A percentile compares a stretch with the other conserved stretches of the same genome.
These are phyloP conservation scores for Gisinianus flammeolus DNA, from an alignment of 2,888 invertebrate genomes.

Conservation along the genomic window DNA sequence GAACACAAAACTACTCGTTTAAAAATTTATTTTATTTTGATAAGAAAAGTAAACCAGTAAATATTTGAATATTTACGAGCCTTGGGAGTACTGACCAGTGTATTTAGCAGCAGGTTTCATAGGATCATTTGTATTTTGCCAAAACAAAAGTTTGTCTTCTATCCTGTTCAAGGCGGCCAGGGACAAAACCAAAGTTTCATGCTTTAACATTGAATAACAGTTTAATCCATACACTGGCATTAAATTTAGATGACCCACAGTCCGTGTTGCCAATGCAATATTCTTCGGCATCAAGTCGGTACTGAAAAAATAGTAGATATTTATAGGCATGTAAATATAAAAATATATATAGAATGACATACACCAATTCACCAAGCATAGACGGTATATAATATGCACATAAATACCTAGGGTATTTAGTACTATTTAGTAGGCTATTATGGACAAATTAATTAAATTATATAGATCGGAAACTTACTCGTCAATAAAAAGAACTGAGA, in stretches of 20 bases:
- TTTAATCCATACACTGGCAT: slow-evolving; percentile 95
- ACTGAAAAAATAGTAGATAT: slow-evolving; percentile 66
- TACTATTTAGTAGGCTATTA: too few relatives aligned
- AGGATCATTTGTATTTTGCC: slow-evolving; percentile 68
- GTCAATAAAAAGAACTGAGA: slow-evolving; percentile 91
- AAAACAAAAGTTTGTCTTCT: slow-evolving; percentile 76
- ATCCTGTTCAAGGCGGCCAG: slow-evolving; percentile 81
- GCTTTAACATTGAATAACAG: slow-evolving; percentile 95
- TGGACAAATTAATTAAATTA: too few relatives aligned
- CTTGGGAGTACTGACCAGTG: slow-evolving; percentile 14
- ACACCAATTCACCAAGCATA: not conserved
- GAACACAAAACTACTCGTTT: too few relatives aligned
- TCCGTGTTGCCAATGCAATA: slow-evolving; percentile 80
- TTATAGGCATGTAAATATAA: not conserved
- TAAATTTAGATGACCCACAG: slow-evolving; percentile 81
- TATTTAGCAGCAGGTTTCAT: slow-evolving; percentile 40
- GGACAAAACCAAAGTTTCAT: slow-evolving; percentile 89
- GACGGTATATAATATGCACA: not conserved
- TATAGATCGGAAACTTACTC: slow-evolving; percentile 70
- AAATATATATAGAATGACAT: too few relatives aligned
- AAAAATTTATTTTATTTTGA: too few relatives aligned
- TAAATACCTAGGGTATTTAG: not conserved
- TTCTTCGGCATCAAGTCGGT: slow-evolving; percentile 86
- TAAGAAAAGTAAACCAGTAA: too few relatives aligned
- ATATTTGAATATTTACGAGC: not conserved